A percentile compares a stretch with the other conserved stretches of the same genome.
phyloP scores from a whole-genome alignment of 2,888 invertebrate species.

The Yponomeuta sedellus region DNA sequence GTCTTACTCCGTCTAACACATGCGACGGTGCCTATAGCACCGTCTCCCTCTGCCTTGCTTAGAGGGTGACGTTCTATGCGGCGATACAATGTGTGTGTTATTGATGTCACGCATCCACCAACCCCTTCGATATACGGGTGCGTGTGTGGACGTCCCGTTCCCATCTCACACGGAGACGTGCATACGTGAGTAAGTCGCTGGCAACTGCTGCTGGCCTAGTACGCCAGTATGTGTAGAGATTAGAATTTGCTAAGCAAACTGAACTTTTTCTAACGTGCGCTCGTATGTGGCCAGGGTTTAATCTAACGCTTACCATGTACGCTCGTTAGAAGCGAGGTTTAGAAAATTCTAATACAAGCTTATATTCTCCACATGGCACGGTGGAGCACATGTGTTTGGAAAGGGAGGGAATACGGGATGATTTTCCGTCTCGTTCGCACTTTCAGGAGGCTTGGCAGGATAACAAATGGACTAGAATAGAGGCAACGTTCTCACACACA shows the following conservation, averaged over 20 bases:
- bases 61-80: slow-evolving; percentile 41
- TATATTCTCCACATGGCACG: not conserved
- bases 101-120: slow-evolving; percentile 49
- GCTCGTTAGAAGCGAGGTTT: not conserved
- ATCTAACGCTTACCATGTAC: not conserved
- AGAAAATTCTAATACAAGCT: not conserved
- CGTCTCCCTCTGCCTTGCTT: slow-evolving; percentile 51
- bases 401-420: slow-evolving; percentile 26
- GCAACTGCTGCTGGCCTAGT: slow-evolving; percentile 57
- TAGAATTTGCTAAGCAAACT: slow-evolving; percentile 74
- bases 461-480: not conserved
- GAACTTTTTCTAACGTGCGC: slow-evolving; percentile 65
- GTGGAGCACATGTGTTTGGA: slow-evolving; percentile 26
- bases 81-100: slow-evolving; percentile 41
- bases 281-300: slow-evolving; percentile 23
- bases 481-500: not conserved
- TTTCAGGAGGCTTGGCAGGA: slow-evolving; percentile 26
- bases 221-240: slow-evolving; percentile 74
- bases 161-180: slow-evolving; percentile 48
- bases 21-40: slow-evolving; percentile 21
- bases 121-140: slow-evolving; percentile 62
- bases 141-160: slow-evolving; percentile 64
- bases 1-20: slow-evolving; percentile 62
- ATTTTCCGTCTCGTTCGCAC: slow-evolving; percentile 29
- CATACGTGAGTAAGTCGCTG: slow-evolving; percentile 60